phyloP scores from a whole-genome alignment of 2,113 vertebrate genomes.

The Protomyctophum bolini region DNA sequence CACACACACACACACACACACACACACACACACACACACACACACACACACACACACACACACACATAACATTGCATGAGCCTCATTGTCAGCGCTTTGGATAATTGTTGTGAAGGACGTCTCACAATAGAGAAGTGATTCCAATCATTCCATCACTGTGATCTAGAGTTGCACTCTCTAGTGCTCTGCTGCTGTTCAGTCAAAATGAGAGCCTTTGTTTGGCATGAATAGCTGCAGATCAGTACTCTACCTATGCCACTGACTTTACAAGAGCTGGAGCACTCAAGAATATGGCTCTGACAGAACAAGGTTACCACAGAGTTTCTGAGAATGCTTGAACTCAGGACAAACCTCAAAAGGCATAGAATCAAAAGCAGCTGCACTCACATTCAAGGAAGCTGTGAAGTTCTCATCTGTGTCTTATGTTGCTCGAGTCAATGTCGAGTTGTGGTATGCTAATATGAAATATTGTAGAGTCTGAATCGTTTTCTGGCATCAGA shows the following conservation, averaged over 20 bases:
- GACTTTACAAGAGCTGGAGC: conserved; percentile 16
- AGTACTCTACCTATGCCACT: conserved; percentile 17
- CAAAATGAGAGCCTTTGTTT: conserved; percentile 52
- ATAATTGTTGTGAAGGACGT: conserved; percentile 49
- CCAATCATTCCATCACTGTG: conserved; percentile 46
- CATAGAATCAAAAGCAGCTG: conserved; percentile 22
- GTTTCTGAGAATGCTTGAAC: conserved; percentile 19
- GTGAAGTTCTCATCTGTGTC: background rate
- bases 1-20: too few species aligned
- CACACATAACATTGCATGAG: conserved; percentile 44
- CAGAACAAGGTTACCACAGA: conserved; percentile 48
- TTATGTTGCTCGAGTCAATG: conserved; percentile 1
- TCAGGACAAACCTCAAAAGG: conserved; percentile 35
- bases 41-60: too few species aligned
- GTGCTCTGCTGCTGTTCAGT: conserved; percentile 30
- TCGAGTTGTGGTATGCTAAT: background rate
- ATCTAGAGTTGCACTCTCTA: conserved; percentile 35
- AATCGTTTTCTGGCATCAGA: background rate
- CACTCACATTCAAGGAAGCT: conserved; percentile 6
- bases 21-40: too few species aligned
- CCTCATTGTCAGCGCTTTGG: conserved; percentile 39
- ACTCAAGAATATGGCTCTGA: conserved; percentile 26
- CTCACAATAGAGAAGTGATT: conserved; percentile 52
- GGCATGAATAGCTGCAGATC: conserved; percentile 52
- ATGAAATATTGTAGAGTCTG: background rate